Evolutionary conservation across 2,113 vertebrate genomes (phyloP).

Genomic region (Vanacampus margaritifer): DNA sequence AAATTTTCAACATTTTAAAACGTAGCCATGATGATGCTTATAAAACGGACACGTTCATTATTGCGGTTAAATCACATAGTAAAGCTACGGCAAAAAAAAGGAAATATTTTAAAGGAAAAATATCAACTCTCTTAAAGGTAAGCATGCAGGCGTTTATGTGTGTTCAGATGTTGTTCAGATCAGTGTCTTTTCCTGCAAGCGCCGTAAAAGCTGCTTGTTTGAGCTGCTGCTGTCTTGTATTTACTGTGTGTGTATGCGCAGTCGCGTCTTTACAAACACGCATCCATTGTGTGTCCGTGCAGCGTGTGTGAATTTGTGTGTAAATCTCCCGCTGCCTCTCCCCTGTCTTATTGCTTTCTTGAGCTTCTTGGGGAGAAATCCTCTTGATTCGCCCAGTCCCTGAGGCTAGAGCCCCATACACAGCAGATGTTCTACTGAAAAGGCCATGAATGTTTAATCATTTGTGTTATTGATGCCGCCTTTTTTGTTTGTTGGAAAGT

Average conservation of each 20-base stretch:
- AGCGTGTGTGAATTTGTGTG: constrained; percentile 28
- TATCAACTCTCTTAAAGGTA: constrained; percentile 5
- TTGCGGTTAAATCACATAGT: neutral
- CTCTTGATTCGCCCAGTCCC: constrained; percentile 75
- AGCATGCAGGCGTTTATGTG: constrained; percentile 11
- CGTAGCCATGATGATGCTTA: neutral
- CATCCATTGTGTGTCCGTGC: constrained; percentile 31
- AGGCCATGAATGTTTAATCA: constrained; percentile 84
- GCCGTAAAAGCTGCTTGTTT: constrained; percentile 32
- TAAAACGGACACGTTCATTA: neutral
- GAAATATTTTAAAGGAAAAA: neutral
- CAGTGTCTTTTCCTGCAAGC: constrained; percentile 17
- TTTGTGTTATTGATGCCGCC: constrained; percentile 83
- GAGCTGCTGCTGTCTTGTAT: constrained; percentile 19
- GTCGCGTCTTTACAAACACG: constrained; percentile 26
- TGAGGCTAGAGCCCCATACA: constrained; percentile 70
- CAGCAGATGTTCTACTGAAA: constrained; percentile 79
- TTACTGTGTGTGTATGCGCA: constrained; percentile 26
- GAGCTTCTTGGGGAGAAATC: constrained; percentile 70
- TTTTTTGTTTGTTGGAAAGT: constrained; percentile 70
- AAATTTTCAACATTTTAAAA: neutral
- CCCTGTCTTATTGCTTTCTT: constrained; percentile 73
- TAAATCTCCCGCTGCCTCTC: constrained; percentile 44
- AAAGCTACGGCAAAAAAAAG: neutral
- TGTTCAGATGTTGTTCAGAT: constrained; percentile 16